Conservation (phyloP, 2,113 vertebrate species). For the Pedionomus torquatus region DNA sequence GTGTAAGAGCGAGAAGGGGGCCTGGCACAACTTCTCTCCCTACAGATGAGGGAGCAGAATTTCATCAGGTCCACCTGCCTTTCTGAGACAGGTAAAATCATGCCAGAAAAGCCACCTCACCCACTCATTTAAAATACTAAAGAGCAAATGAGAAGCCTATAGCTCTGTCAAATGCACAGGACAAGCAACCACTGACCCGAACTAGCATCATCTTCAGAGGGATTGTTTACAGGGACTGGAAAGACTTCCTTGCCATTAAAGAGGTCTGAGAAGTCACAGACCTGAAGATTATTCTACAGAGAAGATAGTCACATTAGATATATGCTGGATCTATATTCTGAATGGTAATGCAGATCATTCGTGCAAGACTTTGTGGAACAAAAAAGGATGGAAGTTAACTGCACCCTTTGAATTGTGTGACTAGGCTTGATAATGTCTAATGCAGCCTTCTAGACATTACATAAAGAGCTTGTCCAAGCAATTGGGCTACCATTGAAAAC, state of each 20-base stretch:
- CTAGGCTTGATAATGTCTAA: background rate
- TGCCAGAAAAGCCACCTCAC: background rate
- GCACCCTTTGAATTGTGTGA: background rate
- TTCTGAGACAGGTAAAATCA: background rate
- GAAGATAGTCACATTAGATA: background rate
- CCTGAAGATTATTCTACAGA: background rate
- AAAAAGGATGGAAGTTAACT: background rate
- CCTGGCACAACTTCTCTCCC: background rate
- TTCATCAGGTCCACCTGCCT: background rate
- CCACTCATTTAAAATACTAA: background rate
- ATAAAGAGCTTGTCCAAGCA: background rate
- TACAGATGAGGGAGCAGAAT: background rate
- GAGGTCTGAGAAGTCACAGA: background rate
- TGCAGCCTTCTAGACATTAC: background rate
- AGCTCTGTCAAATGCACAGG: background rate
- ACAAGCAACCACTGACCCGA: background rate
- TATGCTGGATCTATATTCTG: background rate
- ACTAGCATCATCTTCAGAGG: background rate
- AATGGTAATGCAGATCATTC: background rate
- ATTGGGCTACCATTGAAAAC: background rate
- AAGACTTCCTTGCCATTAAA: background rate
- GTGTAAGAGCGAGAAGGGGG: background rate
- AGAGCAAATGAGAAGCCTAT: background rate
- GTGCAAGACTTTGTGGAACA: background rate
- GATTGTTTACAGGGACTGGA: background rate